Evolutionary conservation across 2,113 vertebrate species (phyloP).

Genomic region (Tenrec ecaudatus): DNA sequence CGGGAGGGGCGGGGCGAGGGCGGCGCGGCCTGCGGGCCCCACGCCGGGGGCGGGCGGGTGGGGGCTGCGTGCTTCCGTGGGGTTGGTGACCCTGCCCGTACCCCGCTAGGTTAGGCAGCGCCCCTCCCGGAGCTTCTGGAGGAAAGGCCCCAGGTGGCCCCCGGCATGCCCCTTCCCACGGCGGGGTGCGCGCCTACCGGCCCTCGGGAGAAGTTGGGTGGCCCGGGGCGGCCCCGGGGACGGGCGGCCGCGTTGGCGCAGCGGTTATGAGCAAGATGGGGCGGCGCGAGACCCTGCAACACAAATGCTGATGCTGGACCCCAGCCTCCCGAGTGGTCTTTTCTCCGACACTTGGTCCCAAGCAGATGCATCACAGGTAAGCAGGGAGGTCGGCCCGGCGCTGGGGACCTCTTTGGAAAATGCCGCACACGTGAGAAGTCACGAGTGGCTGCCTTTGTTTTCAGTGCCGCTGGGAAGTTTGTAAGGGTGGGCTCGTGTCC

Average conservation of each 20-base stretch:
- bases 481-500: neutral
- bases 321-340: neutral
- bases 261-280: constrained; percentile 56
- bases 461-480: neutral
- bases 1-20: neutral
- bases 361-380: constrained; percentile 85
- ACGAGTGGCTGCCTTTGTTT: neutral
- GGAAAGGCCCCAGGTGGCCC: constrained; percentile 11
- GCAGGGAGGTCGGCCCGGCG: neutral
- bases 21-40: neutral
- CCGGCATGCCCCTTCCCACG: constrained; percentile 53
- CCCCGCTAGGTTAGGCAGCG: constrained; percentile 49
- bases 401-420: neutral
- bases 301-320: constrained; percentile 33
- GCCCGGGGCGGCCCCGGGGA: constrained; percentile 66
- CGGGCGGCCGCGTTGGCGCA: neutral
- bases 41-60: neutral
- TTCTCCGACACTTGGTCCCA: constrained; percentile 38
- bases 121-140: constrained; percentile 18
- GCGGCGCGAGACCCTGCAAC: constrained; percentile 55
- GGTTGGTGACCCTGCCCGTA: constrained; percentile 7
- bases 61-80: neutral
- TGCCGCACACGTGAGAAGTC: neutral
- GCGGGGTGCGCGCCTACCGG: constrained; percentile 38
- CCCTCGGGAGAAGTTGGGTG: constrained; percentile 52